Evolutionary conservation across 2,113 vertebrate genomes (phyloP), one percentile per base, ranked within the genome.

Genomic region (Centrocercus urophasianus): DNA sequence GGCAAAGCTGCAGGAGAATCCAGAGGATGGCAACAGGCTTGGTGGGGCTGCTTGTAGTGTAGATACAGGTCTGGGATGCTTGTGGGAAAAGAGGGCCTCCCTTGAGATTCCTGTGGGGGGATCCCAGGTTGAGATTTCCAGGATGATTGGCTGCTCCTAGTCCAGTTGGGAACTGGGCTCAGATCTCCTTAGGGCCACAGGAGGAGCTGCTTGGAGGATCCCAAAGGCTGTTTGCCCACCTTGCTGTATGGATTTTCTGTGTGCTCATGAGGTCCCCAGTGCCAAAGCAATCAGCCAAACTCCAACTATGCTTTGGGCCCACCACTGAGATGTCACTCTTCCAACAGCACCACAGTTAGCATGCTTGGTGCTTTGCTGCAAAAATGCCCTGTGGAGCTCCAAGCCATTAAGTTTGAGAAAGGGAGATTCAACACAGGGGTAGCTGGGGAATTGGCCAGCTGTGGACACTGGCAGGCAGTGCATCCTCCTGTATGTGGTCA

Each of bases 321-420:
- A 22, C 73, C 60, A 56, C 0, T 91, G 45, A 12, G 22, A 63
- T 59, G 71, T 45, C 30, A 83, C 27, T 77, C 40, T 78, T 12
- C 59, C 2, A 5, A 22, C 30, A 36, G 40, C 32, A 50, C 48
- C n/a, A 6, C 43, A 19, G 28, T 48, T 71, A 34, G 34, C 20
- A 17, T 48, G n/a, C 21, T 16, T 32, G 7, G 11, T 50, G 21
- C 48, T 22, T n/a, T 0, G 0, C 43, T 36, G 59, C 22, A 36
- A 25, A 16, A n/a, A 11, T 6, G 40, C 27, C 28, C 11, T 18
- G 8, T 34, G 57, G 17, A 73, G 24, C 71, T 73, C 16, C 40
- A 34, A 70, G 48, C 11, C 45, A 64, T n/a, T n/a, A 85, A 38
- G 24, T 52, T 13, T 81, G 65, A 4, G 47, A n/a, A 64, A 65